Conservation (phyloP, 2,888 invertebrate species). For the Cryptocephalus moraei region DNA sequence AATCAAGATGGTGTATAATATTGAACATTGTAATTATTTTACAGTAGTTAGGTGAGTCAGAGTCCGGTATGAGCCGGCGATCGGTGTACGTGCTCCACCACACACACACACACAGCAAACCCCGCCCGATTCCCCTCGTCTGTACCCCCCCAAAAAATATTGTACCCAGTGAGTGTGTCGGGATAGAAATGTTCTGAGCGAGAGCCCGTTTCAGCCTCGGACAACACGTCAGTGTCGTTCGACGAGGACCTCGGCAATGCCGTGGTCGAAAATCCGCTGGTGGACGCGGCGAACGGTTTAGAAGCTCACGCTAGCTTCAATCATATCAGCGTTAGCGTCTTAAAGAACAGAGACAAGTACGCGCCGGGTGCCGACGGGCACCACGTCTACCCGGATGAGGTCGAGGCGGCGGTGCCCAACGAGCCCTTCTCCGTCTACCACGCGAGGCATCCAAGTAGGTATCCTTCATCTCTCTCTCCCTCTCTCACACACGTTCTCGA, state of each 20-base stretch:
- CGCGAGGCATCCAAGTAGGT: conserved; percentile 37
- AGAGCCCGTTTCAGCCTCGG: conserved; percentile 50
- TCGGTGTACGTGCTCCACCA: too few relatives aligned
- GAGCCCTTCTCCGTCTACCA: conserved; percentile 25
- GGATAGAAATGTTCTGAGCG: conserved; percentile 1
- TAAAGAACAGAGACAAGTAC: conserved; percentile 34
- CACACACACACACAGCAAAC: too few relatives aligned
- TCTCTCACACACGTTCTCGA: too few relatives aligned
- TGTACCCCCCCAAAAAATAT: too few relatives aligned
- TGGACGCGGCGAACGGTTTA: conserved; percentile 44
- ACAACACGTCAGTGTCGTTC: conserved; percentile 45
- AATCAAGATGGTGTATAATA: too few relatives aligned
- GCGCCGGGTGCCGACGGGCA: conserved; percentile 21
- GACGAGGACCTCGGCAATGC: conserved; percentile 44
- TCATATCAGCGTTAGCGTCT: conserved; percentile 36
- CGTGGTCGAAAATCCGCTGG: conserved; percentile 44
- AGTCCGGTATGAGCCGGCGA: too few relatives aligned
- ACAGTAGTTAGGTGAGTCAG: too few relatives aligned
- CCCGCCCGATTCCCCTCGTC: too few relatives aligned
- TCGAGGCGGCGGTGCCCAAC: conserved; percentile 2
- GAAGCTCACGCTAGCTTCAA: conserved; percentile 42
- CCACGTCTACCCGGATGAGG: conserved; percentile 31
- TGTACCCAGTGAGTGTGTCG: not conserved
- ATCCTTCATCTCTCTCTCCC: conserved; percentile 7
- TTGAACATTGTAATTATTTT: too few relatives aligned